Percentiles rank a stretch among this genome's conserved stretches.
Evolutionary conservation across 2,797 vertebrate species (phyloP).

Genomic region (Cuculus canorus): DNA sequence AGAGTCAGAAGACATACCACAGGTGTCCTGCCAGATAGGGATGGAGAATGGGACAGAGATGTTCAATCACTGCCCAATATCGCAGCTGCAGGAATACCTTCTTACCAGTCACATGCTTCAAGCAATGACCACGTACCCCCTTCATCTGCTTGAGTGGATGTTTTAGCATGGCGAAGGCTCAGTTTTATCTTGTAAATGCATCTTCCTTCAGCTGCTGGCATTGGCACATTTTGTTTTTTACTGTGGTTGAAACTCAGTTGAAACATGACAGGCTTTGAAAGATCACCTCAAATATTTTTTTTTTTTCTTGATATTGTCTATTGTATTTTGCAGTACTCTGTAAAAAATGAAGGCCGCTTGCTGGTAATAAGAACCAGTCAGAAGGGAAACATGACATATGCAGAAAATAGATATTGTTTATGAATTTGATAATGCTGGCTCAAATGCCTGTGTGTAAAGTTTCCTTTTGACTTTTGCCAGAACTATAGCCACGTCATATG

Average conservation of each 20-base stretch:
- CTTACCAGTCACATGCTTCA: background rate
- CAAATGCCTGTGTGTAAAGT: slow-evolving; percentile 29
- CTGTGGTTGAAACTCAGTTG: slow-evolving; percentile 42
- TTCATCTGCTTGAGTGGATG: slow-evolving; percentile 37
- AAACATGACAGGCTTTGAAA: slow-evolving; percentile 62
- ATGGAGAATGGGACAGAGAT: background rate
- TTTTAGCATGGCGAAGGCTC: slow-evolving; percentile 6
- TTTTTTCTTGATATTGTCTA: slow-evolving; percentile 42
- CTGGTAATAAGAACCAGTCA: background rate
- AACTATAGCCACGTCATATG: background rate
- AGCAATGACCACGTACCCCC: background rate
- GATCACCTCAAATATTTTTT: slow-evolving; percentile 29
- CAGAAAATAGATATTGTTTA: slow-evolving; percentile 42
- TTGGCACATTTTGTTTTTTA: slow-evolving; percentile 48
- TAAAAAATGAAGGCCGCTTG: slow-evolving; percentile 57
- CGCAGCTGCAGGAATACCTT: background rate
- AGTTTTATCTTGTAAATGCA: slow-evolving; percentile 49
- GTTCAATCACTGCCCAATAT: slow-evolving; percentile 46
- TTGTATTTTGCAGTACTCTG: slow-evolving; percentile 17
- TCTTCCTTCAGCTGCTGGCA: slow-evolving; percentile 40
- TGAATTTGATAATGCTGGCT: slow-evolving; percentile 26
- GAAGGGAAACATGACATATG: slow-evolving; percentile 13
- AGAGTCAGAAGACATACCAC: slow-evolving; percentile 29
- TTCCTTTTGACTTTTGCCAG: slow-evolving; percentile 5
- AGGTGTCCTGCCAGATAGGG: slow-evolving; percentile 16